Evolutionary conservation across 2,888 invertebrate genomes (phyloP), one percentile per base, ranked within the genome.

Genomic region (Miltochrista miniata): DNA sequence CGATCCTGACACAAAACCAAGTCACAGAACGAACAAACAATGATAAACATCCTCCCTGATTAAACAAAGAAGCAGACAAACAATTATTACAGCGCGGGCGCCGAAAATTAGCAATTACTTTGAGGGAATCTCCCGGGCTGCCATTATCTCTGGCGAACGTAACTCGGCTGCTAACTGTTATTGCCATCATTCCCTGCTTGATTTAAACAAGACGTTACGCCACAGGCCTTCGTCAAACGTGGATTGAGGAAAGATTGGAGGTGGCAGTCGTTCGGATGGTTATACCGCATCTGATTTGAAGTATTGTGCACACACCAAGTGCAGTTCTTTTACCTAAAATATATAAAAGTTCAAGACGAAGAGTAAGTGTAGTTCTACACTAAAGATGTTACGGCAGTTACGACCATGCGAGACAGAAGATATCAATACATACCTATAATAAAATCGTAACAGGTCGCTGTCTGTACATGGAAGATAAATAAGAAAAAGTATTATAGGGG

Each of bases 101-200:
- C 63, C 63, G 70, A 70, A 85, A 87, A 87, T 86, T 88, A 87
- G 85, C 87, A 87, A 87, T 88, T 85, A 87, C 83, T 87, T 83
- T 83, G 81, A 66, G 73, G 78, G 80, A 83, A 84, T 85, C 82
- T 81, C 76, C 81, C 72, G 72, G 69, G 70, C 80, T 74, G 71
- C 83, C 81, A 83, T 87, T 88, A 88, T 83, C 85, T 79, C 69
- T 62, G 73, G 72, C 68, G 76, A 60, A 76, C 80, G 85, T 87
- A 85, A 85, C 83, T 81, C 77, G 65, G 63, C 75, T 72, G 82
- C 80, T 86, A 87, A 87, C 87, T 85, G 87, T 87, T 87, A 87
- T 87, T 80, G 83, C 83, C 81, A 79, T 85, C 87, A 83, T 88
- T 88, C 82, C 73, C 68, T 73, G 79, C 81, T 84, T 89, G 88